Percentiles rank a stretch among this genome's conserved stretches.
These are phyloP conservation scores for Drosophila suzukii DNA, from an alignment of 1,140 invertebrate genomes.

Conservation along the genomic window DNA sequence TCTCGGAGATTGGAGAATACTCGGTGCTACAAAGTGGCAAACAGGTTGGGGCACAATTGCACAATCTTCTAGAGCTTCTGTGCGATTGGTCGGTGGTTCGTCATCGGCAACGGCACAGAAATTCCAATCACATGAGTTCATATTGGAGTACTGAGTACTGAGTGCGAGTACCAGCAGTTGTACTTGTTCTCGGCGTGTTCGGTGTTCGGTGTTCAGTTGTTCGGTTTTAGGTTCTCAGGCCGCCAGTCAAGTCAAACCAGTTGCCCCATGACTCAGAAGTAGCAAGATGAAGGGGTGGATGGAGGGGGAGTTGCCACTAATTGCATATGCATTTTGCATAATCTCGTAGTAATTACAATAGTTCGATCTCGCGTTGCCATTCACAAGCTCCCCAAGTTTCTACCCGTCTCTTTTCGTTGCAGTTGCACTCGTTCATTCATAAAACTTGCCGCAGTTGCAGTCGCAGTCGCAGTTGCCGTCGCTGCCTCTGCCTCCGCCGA, in stretches of 20 bases:
- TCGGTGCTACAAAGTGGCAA: slow-evolving; percentile 20
- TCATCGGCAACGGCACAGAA: slow-evolving; percentile 60
- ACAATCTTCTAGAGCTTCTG: slow-evolving; percentile 54
- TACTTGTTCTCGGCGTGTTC: slow-evolving; percentile 46
- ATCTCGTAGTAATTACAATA: slow-evolving; percentile 82
- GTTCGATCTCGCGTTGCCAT: slow-evolving; percentile 72
- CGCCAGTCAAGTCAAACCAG: slow-evolving; percentile 76
- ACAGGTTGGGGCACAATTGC: slow-evolving; percentile 50
- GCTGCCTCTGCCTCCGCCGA: not conserved
- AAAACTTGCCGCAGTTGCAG: slow-evolving; percentile 44
- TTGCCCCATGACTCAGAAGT: slow-evolving; percentile 70
- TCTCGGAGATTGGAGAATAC: not conserved
- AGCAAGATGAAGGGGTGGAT: not conserved
- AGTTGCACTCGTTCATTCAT: slow-evolving; percentile 60
- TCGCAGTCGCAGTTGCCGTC: not conserved
- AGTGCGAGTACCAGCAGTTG: slow-evolving; percentile 2
- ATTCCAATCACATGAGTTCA: slow-evolving; percentile 81
- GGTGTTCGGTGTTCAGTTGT: slow-evolving; percentile 1
- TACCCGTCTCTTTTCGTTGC: slow-evolving; percentile 21
- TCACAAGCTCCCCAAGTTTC: slow-evolving; percentile 41
- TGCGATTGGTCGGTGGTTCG: slow-evolving; percentile 49
- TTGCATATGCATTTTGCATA: slow-evolving; percentile 82
- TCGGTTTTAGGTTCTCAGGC: slow-evolving; percentile 49
- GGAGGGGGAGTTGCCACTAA: slow-evolving; percentile 58
- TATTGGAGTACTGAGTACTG: slow-evolving; percentile 46